phyloP scores from a whole-genome alignment of 2,113 vertebrate genomes.

The Lutjanus erythropterus region DNA sequence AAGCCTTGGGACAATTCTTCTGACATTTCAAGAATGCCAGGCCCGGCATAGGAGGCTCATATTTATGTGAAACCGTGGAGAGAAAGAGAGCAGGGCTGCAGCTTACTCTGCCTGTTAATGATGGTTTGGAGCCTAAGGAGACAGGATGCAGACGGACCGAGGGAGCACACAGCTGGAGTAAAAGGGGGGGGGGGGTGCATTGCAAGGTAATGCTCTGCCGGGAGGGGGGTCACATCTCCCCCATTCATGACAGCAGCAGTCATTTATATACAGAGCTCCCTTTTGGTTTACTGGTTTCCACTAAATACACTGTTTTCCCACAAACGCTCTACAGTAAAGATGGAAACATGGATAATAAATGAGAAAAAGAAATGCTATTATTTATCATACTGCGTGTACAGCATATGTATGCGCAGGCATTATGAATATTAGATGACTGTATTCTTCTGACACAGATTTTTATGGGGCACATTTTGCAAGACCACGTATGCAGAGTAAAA shows the following conservation, averaged over 20 bases:
- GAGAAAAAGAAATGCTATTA: background rate
- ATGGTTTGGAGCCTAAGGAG: conserved; percentile 58
- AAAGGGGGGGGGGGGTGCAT: background rate
- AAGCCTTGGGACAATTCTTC: conserved; percentile 75
- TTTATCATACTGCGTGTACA: conserved; percentile 11
- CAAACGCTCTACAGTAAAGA: conserved; percentile 19
- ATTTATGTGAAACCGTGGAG: conserved; percentile 53
- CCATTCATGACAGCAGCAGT: conserved; percentile 52
- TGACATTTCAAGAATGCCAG: conserved; percentile 79
- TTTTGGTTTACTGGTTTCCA: conserved; percentile 41
- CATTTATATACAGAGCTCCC: conserved; percentile 41
- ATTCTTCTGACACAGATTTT: conserved; percentile 23
- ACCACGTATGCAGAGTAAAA: background rate
- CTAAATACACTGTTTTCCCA: background rate
- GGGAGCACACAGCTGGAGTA: conserved; percentile 62
- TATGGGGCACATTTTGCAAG: conserved; percentile 9
- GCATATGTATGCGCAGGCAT: background rate
- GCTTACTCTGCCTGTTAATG: conserved; percentile 63
- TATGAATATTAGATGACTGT: conserved; percentile 39
- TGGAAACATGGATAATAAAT: conserved; percentile 21
- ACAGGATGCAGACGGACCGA: conserved; percentile 44
- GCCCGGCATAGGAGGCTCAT: conserved; percentile 48
- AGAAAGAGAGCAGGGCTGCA: conserved; percentile 27
- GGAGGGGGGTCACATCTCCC: conserved; percentile 39
- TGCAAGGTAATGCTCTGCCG: conserved; percentile 48